Evolutionary conservation across 2,888 invertebrate species (phyloP).

Genomic region (Diabrotica balteata): DNA sequence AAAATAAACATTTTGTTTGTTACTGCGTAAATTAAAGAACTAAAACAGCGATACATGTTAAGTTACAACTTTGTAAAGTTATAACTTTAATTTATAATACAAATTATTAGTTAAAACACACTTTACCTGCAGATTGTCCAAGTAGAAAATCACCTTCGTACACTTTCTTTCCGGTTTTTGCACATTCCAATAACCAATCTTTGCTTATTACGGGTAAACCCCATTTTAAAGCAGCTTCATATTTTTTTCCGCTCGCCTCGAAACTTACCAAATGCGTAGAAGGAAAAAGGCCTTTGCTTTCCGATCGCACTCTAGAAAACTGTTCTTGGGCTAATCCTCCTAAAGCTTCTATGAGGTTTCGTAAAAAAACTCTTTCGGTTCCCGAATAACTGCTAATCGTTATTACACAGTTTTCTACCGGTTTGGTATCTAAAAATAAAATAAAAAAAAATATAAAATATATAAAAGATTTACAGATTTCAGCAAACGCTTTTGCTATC

Average conservation of each 20-base stretch:
- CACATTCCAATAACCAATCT: conserved; percentile 80
- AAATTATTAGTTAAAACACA: too few relatives aligned
- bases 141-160: conserved; percentile 67
- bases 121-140: conserved; percentile 62
- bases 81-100: too few relatives aligned
- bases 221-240: conserved; percentile 85
- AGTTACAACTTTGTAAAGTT: too few relatives aligned
- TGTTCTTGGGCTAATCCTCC: conserved; percentile 73
- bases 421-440: conserved; percentile 54
- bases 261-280: conserved; percentile 86
- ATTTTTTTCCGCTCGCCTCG: conserved; percentile 78
- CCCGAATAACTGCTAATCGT: conserved; percentile 81
- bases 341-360: conserved; percentile 71
- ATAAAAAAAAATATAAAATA: too few relatives aligned
- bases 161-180: conserved; percentile 63
- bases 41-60: too few relatives aligned
- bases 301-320: conserved; percentile 67
- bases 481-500: too few relatives aligned
- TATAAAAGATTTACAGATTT: too few relatives aligned
- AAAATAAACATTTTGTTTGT: neutral
- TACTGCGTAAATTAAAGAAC: too few relatives aligned
- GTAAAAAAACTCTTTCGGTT: conserved; percentile 76
- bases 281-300: conserved; percentile 61
- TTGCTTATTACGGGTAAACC: conserved; percentile 79
- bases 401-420: conserved; percentile 75